phyloP scores from a whole-genome alignment of 2,113 vertebrate species.

The Piaya cayana region DNA sequence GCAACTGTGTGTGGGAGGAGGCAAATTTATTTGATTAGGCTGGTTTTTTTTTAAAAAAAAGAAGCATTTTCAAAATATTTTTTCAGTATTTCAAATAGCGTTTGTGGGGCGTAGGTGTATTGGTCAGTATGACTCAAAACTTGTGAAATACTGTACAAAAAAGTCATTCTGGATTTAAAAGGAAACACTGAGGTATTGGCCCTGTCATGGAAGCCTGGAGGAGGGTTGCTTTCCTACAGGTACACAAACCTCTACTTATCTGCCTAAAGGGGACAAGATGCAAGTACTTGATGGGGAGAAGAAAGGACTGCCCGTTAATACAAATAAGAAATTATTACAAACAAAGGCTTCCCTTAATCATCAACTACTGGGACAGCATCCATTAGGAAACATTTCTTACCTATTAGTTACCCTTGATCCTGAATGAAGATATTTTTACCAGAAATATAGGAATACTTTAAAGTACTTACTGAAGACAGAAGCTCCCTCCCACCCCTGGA shows the following conservation, averaged over 20 bases:
- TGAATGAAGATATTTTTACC: neutral
- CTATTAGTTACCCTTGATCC: neutral
- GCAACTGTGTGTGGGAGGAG: too few relatives aligned
- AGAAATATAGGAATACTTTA: neutral
- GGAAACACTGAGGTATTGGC: neutral
- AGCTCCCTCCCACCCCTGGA: neutral
- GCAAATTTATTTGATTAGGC: too few relatives aligned
- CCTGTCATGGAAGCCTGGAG: neutral
- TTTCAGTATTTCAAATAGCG: neutral
- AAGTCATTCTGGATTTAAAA: neutral
- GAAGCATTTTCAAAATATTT: neutral
- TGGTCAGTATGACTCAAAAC: neutral
- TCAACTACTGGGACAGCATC: neutral
- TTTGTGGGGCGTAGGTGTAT: neutral
- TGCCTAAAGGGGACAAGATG: neutral
- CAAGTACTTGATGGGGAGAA: neutral
- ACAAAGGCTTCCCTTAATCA: neutral
- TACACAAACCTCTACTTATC: neutral
- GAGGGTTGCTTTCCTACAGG: neutral
- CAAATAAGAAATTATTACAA: neutral
- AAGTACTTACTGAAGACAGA: neutral
- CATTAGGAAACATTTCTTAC: neutral
- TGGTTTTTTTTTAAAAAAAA: too few relatives aligned
- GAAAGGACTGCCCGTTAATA: neutral
- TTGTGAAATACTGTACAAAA: neutral